A percentile compares a stretch with the other conserved stretches of the same genome.
Conservation (phyloP, 2,113 vertebrate genomes). For the human region DNA sequence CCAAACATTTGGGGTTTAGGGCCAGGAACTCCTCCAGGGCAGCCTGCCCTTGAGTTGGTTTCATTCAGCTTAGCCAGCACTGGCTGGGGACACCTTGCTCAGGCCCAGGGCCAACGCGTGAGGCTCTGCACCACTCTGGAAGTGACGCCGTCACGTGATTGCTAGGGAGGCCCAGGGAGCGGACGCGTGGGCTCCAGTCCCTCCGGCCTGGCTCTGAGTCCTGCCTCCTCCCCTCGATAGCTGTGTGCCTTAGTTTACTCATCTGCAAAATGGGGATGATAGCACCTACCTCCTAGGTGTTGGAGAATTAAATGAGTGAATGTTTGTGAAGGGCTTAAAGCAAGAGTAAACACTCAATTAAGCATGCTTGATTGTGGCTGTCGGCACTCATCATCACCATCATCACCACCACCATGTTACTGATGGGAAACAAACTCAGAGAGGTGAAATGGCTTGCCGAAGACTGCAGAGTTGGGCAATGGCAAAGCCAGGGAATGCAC, state of each 20-base stretch:
- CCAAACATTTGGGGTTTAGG: not conserved
- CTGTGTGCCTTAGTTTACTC: not conserved
- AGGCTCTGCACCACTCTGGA: not conserved
- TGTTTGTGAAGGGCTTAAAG: not conserved
- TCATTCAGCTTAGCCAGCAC: not conserved
- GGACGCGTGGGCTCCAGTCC: rapidly evolving
- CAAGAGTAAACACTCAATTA: not conserved
- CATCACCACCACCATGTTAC: not conserved
- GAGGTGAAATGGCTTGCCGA: not conserved
- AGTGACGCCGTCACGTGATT: rapidly evolving
- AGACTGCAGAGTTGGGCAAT: not conserved
- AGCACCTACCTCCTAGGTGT: not conserved
- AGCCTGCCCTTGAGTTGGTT: not conserved
- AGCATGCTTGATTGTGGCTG: too few relatives aligned
- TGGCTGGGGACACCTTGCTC: not conserved
- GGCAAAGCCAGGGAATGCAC: not conserved
- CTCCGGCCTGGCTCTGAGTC: not conserved
- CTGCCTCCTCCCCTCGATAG: not conserved
- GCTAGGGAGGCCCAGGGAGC: not conserved
- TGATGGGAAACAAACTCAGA: not conserved
- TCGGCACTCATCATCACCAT: not conserved
- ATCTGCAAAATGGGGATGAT: not conserved
- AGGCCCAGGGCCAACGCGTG: rapidly evolving
- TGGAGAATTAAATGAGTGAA: not conserved
- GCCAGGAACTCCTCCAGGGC: not conserved